phyloP scores from a whole-genome alignment of 53 echinoderm and acorn worm species.

The Hippasteria phrygiana region DNA sequence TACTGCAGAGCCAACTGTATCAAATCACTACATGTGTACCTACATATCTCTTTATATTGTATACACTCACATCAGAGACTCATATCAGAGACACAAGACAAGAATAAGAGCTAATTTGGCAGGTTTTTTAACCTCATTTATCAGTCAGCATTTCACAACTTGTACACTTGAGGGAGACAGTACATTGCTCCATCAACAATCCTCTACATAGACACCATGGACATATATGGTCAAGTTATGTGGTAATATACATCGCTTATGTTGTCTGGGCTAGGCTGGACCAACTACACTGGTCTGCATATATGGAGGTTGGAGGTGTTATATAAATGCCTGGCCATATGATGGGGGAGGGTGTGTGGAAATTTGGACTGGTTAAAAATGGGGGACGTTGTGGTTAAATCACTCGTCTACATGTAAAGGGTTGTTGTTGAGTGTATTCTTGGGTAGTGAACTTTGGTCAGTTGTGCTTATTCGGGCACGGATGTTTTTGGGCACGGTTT shows the following conservation, averaged over 20 bases:
- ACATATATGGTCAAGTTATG: constrained; percentile 64
- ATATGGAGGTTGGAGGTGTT: constrained; percentile 26
- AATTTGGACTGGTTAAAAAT: no score
- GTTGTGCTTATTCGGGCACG: no score
- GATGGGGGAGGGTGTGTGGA: not conserved
- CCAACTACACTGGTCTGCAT: not conserved
- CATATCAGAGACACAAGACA: not conserved
- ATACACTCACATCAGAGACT: no score
- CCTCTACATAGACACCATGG: constrained; percentile 19
- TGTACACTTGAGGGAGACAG: not conserved
- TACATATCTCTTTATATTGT: not conserved
- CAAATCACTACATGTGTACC: not conserved
- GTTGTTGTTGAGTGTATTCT: not conserved
- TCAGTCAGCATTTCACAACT: not conserved
- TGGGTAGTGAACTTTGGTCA: constrained; percentile 1
- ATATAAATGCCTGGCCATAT: not conserved
- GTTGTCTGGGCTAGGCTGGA: not conserved
- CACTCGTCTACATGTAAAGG: no score
- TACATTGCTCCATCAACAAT: constrained; percentile 10
- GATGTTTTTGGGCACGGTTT: not conserved
- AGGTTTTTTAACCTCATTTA: not conserved
- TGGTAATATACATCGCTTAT: constrained; percentile 21
- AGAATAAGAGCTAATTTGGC: not conserved
- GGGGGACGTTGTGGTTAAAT: no score
- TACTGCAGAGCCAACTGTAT: not conserved